Conservation (phyloP, 2,113 vertebrate species). For the Calypte anna region DNA sequence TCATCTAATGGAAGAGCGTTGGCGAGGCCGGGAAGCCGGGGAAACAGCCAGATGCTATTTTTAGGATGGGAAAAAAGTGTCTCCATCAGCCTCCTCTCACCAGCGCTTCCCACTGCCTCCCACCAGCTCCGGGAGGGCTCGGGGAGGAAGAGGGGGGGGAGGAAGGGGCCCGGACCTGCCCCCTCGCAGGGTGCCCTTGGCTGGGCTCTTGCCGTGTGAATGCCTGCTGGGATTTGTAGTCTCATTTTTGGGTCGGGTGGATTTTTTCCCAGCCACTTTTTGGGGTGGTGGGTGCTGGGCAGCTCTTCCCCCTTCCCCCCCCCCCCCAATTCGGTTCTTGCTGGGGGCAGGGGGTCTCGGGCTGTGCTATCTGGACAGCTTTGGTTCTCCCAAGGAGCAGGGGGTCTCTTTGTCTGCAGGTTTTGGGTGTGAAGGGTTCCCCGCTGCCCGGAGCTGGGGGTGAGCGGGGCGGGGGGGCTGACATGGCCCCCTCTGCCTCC, state of each 20-base stretch:
- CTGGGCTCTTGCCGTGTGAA: fast-evolving
- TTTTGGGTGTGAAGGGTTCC: not conserved
- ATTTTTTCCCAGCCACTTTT: no score
- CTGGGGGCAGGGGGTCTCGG: not conserved
- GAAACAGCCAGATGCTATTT: constrained; percentile 68
- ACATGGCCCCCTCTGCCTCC: not conserved
- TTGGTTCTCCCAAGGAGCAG: no score
- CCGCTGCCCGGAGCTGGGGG: not conserved
- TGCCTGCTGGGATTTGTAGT: constrained; percentile 7
- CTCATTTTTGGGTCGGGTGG: not conserved
- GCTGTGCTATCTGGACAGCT: not conserved
- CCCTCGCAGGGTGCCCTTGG: not conserved
- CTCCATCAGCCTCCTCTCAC: constrained; percentile 51
- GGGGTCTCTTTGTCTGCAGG: not conserved
- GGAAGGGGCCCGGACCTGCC: not conserved
- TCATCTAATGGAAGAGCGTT: constrained; percentile 57
- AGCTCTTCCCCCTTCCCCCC: no score
- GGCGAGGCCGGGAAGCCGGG: constrained; percentile 63
- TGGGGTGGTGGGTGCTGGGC: no score
- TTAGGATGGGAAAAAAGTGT: constrained; percentile 52
- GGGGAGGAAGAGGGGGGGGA: not conserved
- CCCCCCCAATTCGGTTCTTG: no score
- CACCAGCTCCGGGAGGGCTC: not conserved
- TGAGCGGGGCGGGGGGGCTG: not conserved
- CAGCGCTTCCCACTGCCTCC: constrained; percentile 49